phyloP scores from a whole-genome alignment of 1,140 invertebrate species.

The Euura lappo region DNA sequence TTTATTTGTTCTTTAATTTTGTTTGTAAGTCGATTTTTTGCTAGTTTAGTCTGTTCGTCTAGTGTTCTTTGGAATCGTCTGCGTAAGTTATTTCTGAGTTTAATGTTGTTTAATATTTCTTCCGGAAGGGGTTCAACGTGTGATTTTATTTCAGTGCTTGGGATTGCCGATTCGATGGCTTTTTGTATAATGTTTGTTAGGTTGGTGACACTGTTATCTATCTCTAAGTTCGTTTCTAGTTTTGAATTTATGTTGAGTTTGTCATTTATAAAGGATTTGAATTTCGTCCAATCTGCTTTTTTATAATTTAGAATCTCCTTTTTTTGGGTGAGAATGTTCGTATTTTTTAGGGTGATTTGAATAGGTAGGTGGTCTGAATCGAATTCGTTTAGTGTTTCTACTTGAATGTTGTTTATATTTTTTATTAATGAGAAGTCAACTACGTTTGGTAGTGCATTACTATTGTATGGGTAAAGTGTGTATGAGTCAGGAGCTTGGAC shows the following conservation, averaged over 20 bases:
- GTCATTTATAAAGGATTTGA: constrained; percentile 19
- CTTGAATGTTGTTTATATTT: constrained; percentile 9
- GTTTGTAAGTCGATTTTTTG: constrained; percentile 12
- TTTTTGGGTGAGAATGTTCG: background rate
- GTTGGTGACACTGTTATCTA: constrained; percentile 3
- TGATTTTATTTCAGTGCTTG: background rate
- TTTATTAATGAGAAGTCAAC: constrained; percentile 21
- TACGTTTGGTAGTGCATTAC: background rate
- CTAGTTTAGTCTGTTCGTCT: background rate
- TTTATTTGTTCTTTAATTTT: constrained; percentile 10
- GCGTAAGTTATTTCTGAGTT: constrained; percentile 12
- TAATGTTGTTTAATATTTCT: constrained; percentile 10
- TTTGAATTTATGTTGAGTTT: constrained; percentile 15
- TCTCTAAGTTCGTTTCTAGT: background rate
- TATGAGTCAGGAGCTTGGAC: constrained; percentile 11
- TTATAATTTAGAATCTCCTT: constrained; percentile 14
- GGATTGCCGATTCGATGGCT: constrained; percentile 6
- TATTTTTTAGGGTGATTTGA: background rate
- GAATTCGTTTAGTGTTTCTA: constrained; percentile 24
- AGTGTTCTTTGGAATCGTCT: background rate
- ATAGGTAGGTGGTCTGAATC: constrained; percentile 29
- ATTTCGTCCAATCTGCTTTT: constrained; percentile 28
- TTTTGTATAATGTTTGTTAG: constrained; percentile 8
- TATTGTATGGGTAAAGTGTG: constrained; percentile 15
- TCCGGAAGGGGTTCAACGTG: background rate